Base-by-base conservation (phyloP, 2,888 invertebrate species). In the Cartodere bifasciata region DNA sequence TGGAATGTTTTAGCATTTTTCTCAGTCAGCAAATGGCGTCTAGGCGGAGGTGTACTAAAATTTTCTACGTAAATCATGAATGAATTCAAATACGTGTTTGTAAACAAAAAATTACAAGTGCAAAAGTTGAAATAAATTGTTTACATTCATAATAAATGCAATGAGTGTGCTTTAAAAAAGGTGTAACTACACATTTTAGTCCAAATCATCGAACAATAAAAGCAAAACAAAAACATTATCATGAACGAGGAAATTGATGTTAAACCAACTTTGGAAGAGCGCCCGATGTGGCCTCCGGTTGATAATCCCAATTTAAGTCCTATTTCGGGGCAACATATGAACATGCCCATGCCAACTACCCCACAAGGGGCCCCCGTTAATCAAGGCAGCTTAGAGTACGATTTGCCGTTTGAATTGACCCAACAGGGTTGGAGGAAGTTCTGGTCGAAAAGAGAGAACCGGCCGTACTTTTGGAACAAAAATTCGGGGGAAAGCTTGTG, bases 381-480 rank as follows among this genome's bases (percentile, higher is more conserved):
- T 23, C 45, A 43, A 30, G 44, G 62, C 15, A 56, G 64, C 21
- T 62, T 53, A 28, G 60, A 62, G 40, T 59, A 49, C 35, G 61
- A 61, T 37, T 58, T 82, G 29, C 75, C 79, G 3, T 62, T 67
- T 9, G 80, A 81, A 51, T 58, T 83, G 26, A 63, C 76, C 4
- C 83, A 85, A 52, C 87, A 87, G 53, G 95, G 47, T 4, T 95
- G 95, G 95, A 75, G 91, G 38, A 90, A 87, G 50, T 92, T 86
- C 59, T 95, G 94, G 94, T 94, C 92, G 12, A 87, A 90, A 53
- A 67, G 94, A 31, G 94, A 95, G 60, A 90, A 85, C 54, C 68
- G 94, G 15, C 90, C 90, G 2, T 95, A 95, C 58, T 95, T 85
- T 63, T 95, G 92, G 86, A 95, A 95, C 58, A 91, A 91, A 63